Percentiles rank a stretch among this genome's conserved stretches.
Conservation (phyloP, 2,888 invertebrate species). For the Cetonia aurata region DNA sequence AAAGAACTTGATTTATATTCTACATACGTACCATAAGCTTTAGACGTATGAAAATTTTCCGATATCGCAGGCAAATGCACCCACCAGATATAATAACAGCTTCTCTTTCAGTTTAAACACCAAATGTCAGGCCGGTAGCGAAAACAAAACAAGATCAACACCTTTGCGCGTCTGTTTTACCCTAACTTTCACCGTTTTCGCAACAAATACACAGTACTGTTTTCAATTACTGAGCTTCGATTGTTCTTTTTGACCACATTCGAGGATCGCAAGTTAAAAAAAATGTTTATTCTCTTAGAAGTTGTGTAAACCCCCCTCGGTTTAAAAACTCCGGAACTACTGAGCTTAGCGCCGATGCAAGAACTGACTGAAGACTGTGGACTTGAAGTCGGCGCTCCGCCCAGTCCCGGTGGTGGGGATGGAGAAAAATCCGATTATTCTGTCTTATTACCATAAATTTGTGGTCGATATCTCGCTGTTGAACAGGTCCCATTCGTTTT, state of each 20-base stretch:
- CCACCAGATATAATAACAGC: not conserved
- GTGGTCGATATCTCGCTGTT: slow-evolving; percentile 57
- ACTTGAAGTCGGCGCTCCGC: slow-evolving; percentile 56
- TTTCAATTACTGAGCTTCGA: not conserved
- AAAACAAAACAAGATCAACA: slow-evolving; percentile 7
- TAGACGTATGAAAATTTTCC: not conserved
- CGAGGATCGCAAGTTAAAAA: not conserved
- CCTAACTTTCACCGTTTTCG: too few species aligned
- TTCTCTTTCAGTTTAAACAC: slow-evolving; percentile 7
- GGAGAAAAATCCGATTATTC: slow-evolving; percentile 59
- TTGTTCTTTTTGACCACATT: not conserved
- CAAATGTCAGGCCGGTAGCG: not conserved
- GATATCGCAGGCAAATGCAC: slow-evolving; percentile 11
- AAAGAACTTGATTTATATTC: too few species aligned
- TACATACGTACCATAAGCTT: slow-evolving; percentile 9
- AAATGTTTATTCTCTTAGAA: slow-evolving; percentile 9
- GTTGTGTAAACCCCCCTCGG: slow-evolving; percentile 13
- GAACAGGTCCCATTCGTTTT: slow-evolving; percentile 60
- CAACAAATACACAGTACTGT: too few species aligned
- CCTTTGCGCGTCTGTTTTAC: not conserved
- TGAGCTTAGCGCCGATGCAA: slow-evolving; percentile 50
- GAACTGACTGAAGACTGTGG: slow-evolving; percentile 57
- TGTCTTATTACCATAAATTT: slow-evolving; percentile 65
- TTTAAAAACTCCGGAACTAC: slow-evolving; percentile 42
- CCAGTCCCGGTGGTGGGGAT: slow-evolving; percentile 54